These are phyloP conservation scores for Callithrix jacchus DNA, from an alignment of 2,113 vertebrate species.

Conservation along the genomic window DNA sequence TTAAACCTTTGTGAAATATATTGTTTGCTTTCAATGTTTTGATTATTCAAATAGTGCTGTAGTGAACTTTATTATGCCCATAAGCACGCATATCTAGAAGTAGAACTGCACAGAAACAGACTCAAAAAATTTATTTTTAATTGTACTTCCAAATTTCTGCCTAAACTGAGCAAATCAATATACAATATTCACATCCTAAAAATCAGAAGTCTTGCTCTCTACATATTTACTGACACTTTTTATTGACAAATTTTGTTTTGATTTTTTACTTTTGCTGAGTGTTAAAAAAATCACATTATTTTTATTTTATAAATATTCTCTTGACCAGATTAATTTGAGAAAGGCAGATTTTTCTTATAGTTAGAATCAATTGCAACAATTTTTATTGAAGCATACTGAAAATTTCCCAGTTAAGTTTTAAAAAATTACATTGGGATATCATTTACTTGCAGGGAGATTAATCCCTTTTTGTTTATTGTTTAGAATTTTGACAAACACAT, in stretches of 20 bases:
- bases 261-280: neutral
- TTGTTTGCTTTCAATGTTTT: slow-evolving; percentile 41
- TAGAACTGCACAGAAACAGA: slow-evolving; percentile 14
- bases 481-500: neutral
- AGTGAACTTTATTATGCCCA: slow-evolving; percentile 26
- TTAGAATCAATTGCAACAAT: neutral
- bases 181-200: slow-evolving; percentile 26
- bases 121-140: slow-evolving; percentile 53
- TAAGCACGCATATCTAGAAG: slow-evolving; percentile 10
- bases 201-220: neutral
- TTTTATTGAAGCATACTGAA: neutral
- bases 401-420: neutral
- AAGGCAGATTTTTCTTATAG: neutral
- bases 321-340: slow-evolving; percentile 20
- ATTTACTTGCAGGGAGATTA: neutral
- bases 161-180: slow-evolving; percentile 19
- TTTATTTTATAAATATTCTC: slow-evolving; percentile 32
- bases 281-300: neutral
- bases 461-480: neutral
- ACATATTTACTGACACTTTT: neutral
- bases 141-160: slow-evolving; percentile 55
- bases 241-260: neutral
- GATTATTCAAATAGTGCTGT: slow-evolving; percentile 18
- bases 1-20: slow-evolving; percentile 39
- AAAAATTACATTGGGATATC: neutral